Evolutionary conservation across 2,113 vertebrate species (phyloP).

Genomic region (Caranx ignobilis): DNA sequence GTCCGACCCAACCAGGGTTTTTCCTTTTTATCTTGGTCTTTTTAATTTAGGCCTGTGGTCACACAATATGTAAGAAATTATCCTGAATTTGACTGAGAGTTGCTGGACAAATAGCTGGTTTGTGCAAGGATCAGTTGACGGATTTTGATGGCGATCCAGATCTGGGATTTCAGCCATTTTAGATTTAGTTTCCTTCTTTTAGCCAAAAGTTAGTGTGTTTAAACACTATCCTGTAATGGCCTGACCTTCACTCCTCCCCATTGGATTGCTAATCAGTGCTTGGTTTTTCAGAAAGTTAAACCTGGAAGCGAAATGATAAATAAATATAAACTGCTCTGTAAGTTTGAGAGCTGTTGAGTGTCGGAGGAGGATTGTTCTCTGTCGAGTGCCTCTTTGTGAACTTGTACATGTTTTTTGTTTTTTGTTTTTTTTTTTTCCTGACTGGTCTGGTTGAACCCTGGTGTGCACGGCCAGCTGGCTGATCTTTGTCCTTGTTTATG

Average conservation of each 20-base stretch:
- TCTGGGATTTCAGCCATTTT: constrained; percentile 53
- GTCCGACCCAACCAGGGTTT: background rate
- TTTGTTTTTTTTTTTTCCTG: constrained; percentile 6
- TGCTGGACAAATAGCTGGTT: constrained; percentile 10
- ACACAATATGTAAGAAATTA: background rate
- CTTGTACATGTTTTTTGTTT: background rate
- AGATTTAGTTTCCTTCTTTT: constrained; percentile 25
- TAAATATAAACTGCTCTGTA: constrained; percentile 28
- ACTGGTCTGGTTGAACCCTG: constrained; percentile 14
- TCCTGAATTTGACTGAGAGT: constrained; percentile 10
- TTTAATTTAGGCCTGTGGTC: background rate
- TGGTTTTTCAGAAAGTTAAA: constrained; percentile 36
- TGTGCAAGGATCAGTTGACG: constrained; percentile 22
- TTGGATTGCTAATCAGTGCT: background rate
- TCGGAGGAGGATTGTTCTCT: constrained; percentile 1
- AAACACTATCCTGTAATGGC: constrained; percentile 11
- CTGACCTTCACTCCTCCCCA: constrained; percentile 15
- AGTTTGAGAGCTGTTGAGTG: background rate
- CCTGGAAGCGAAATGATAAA: constrained; percentile 41
- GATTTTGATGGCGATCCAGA: constrained; percentile 36
- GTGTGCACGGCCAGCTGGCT: constrained; percentile 23
- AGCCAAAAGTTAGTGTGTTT: constrained; percentile 19
- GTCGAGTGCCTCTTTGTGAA: background rate
- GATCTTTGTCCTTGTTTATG: constrained; percentile 48
- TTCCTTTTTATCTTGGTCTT: background rate